Percentiles rank a stretch among this genome's conserved stretches.
Conservation (phyloP, 2,888 invertebrate species). For the Nemotelus nigrinus region DNA sequence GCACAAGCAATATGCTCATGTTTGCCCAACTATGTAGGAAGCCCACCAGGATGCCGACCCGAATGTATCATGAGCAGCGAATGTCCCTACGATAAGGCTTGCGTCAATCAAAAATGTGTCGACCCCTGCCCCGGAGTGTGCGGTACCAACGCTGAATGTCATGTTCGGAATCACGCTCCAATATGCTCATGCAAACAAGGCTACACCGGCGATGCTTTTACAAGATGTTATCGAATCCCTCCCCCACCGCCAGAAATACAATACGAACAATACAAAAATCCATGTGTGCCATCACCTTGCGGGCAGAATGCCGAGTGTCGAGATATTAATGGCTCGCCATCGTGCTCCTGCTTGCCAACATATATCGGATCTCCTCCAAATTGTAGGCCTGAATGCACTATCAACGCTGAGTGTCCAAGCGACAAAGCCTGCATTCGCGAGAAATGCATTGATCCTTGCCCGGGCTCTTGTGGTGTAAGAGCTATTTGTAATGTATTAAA, state of each 20-base stretch:
- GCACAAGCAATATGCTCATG: slow-evolving; percentile 71
- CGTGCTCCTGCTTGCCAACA: slow-evolving; percentile 76
- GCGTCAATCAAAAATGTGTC: slow-evolving; percentile 73
- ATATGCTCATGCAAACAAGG: slow-evolving; percentile 77
- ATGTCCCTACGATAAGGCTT: slow-evolving; percentile 69
- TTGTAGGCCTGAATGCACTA: slow-evolving; percentile 81
- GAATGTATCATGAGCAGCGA: slow-evolving; percentile 69
- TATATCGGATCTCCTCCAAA: slow-evolving; percentile 79
- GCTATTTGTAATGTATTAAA: slow-evolving; percentile 74
- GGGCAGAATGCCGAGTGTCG: slow-evolving; percentile 78
- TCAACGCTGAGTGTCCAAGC: slow-evolving; percentile 76
- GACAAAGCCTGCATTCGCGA: slow-evolving; percentile 79
- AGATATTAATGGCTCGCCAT: slow-evolving; percentile 66
- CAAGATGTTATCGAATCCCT: slow-evolving; percentile 68
- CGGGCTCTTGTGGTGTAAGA: slow-evolving; percentile 72
- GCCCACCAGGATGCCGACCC: slow-evolving; percentile 71
- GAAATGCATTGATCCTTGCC: slow-evolving; percentile 77
- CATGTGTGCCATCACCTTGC: slow-evolving; percentile 79
- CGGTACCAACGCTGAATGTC: slow-evolving; percentile 76
- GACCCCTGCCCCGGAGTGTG: slow-evolving; percentile 79
- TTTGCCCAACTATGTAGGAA: slow-evolving; percentile 69
- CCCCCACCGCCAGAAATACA: slow-evolving; percentile 55
- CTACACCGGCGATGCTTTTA: slow-evolving; percentile 72
- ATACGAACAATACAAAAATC: slow-evolving; percentile 64
- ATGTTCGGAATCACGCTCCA: slow-evolving; percentile 76